phyloP scores from a whole-genome alignment of 2,113 vertebrate species.

The Apistogramma diplotaenia region DNA sequence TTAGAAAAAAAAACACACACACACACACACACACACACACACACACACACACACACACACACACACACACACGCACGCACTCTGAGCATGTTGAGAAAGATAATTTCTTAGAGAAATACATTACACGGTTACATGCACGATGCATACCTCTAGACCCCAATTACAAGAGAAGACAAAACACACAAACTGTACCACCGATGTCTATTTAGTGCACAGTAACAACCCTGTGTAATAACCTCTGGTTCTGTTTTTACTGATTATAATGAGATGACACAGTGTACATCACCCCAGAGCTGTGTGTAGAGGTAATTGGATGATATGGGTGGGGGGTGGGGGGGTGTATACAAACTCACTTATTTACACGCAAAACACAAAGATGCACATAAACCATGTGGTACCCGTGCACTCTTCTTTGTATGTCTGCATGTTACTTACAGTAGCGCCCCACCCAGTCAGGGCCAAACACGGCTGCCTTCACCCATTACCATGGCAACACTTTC shows the following conservation, averaged over 20 bases:
- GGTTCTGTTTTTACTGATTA: conserved; percentile 45
- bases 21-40: background rate
- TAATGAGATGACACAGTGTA: conserved; percentile 54
- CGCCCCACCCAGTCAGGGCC: conserved; percentile 51
- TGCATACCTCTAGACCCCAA: conserved; percentile 33
- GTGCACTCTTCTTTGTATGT: background rate
- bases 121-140: background rate
- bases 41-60: background rate
- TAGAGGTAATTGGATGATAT: conserved; percentile 52
- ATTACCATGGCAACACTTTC: conserved; percentile 66
- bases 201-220: conserved; percentile 31
- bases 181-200: background rate
- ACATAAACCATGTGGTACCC: background rate
- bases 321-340: no score
- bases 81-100: background rate
- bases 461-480: conserved; percentile 40
- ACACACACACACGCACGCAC: background rate
- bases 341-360: background rate
- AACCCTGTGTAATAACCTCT: conserved; percentile 31
- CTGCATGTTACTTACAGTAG: conserved; percentile 18
- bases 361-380: background rate
- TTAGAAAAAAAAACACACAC: background rate
- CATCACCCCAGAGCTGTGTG: conserved; percentile 34
- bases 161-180: conserved; percentile 17
- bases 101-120: background rate